phyloP scores from a whole-genome alignment of 2,888 invertebrate species.

The Agonopterix subpropinquella region DNA sequence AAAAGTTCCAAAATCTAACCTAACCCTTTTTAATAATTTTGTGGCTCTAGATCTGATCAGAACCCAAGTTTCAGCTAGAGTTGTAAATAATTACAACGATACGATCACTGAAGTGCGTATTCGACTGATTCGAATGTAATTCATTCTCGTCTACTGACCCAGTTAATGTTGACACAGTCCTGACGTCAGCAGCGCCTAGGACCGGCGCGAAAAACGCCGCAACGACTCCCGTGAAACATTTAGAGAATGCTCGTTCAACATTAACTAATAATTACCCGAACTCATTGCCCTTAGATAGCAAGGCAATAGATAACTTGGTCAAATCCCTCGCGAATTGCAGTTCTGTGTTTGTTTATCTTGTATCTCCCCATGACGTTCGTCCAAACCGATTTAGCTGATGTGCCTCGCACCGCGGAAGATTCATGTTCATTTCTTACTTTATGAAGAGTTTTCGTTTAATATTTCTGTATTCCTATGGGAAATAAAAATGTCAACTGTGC shows the following conservation, averaged over 20 bases:
- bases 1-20: too few species aligned
- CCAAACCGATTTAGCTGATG: constrained; percentile 6
- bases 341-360: constrained; percentile 9
- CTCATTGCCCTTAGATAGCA: background rate
- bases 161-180: constrained; percentile 64
- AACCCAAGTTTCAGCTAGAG: too few species aligned
- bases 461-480: background rate
- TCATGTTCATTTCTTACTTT: constrained; percentile 2
- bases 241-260: constrained; percentile 35
- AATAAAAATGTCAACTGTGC: background rate
- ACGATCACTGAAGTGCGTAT: background rate
- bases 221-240: constrained; percentile 40
- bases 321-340: constrained; percentile 3
- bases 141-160: constrained; percentile 64
- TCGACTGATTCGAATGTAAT: constrained; percentile 46
- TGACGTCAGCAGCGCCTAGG: constrained; percentile 57
- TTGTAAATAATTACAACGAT: background rate
- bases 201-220: constrained; percentile 43
- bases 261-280: constrained; percentile 5
- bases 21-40: too few species aligned
- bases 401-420: constrained; percentile 3
- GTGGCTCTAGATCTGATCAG: too few species aligned
- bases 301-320: constrained; percentile 5
- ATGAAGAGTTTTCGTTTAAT: background rate
- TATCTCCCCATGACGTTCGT: constrained; percentile 9